Base-by-base conservation (phyloP, 1,140 invertebrate genomes). In the Halyomorpha halys region DNA sequence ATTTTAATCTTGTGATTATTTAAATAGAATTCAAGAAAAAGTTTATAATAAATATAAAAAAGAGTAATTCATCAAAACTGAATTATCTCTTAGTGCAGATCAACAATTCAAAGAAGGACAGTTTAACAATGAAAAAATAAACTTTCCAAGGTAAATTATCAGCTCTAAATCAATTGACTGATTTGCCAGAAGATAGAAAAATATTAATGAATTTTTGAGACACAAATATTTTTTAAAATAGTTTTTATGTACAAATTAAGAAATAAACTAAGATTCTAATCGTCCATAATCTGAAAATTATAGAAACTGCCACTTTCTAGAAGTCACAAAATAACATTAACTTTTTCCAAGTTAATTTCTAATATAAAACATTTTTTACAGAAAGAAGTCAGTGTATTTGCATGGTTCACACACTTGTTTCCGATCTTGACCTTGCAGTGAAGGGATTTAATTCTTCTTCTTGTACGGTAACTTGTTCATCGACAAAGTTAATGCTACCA, bases 401-500 rank as follows among this genome's bases (percentile, higher is more conserved):
- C 18, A 53, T 53, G 2, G 18, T 19, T 62, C 39, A 62, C 27
- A 18, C 39, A 63, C 67, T 68, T 21, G 70, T 69, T 68, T 75
- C 73, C 11, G 70, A 68, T 68, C 70, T 70, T 21, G 70, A 64
- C 60, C 74, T 75, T 16, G 65, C 68, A 23, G 72, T 72, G 62
- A 77, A 74, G 9, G 75, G 71, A 27, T 72, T 71, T 30, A 77
- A 60, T 69, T 77, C 75, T 66, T 76, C 76, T 62, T 72, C 71
- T 56, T 71, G 64, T 64, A 72, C 70, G 39, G 73, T 71, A 8
- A 71, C 70, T 67, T 80, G 76, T 44, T 83, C 83, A 62, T 85
- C 82, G 0, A 79, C 79, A 67, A 86, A 85, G 70, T 78, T 82
- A 68, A 91, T 91, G 65, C 83, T 84, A 34, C 83, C 82, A 16